Base-by-base conservation (phyloP, 2,797 vertebrate species). In the Aselliscus stoliczkanus region DNA sequence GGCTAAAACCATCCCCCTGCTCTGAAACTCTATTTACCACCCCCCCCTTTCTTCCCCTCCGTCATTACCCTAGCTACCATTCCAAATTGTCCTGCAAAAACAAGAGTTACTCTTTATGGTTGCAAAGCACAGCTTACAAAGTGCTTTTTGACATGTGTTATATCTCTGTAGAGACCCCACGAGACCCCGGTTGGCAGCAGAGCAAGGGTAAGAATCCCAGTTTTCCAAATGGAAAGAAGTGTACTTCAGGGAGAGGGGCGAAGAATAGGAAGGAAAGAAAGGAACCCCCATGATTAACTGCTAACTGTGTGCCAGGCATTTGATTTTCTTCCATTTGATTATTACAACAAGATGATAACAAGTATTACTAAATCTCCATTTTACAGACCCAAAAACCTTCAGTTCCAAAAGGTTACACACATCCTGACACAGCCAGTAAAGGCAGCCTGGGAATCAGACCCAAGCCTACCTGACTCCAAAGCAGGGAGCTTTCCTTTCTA, bases 281-380 rank as follows among this genome's bases (percentile, higher is more conserved):
- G 70, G n/a, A 83, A 75, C 4, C 15, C 31, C 7, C 27, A 37
- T 7, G n/a, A 31, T 29, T 29, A 82, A 75, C 42, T 47, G 44
- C 52, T 11, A 20, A 37, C 47, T 39, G 23, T 0, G 18, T 20
- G 1, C 73, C 31, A 70, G 80, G 75, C 21, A 44, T 15, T 25
- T 80, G 44, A 4, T 44, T 92, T 72, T 60, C 75, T 65, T 83
- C 84, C 21, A n/a, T 54, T 42, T 79, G 58, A 84, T 52, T 83
- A 54, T 70, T 77, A 37, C 4, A 50, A 39, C 14, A 69, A 52
- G 67, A 69, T 31, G 34, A 77, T 67, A 42, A 88, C 27, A 39
- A 54, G 15, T 88, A 84, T 44, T 65, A 90, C 25, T 56, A 50
- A 82, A 73, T 44, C 39, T 93, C n/a, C 25, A 64, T 84, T 93